Base-by-base conservation (phyloP, 1,140 invertebrate species). In the Oryctes rhinoceros region DNA sequence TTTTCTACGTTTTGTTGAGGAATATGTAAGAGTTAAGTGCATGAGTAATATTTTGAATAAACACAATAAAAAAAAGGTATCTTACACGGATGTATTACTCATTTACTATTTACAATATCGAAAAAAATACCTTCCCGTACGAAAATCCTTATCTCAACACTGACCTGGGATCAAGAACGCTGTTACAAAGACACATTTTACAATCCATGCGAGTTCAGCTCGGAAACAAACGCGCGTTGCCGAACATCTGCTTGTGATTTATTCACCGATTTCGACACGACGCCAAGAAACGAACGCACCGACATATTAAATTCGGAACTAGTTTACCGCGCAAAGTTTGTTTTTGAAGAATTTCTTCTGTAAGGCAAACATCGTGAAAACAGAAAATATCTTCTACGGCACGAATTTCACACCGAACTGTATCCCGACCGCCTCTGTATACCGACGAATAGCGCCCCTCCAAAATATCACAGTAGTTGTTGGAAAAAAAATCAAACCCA, bases 131-230 rank as follows among this genome's bases (percentile, higher is more conserved):
- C 24, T 71, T 24, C 20, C 9, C 1, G 7, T 30, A 71, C 35
- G 20, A 35, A 71, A 71, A 71, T 71, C 15, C 15, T 59, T 59
- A 59, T 59, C 53, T 59, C n/a, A 59, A n/a, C 53, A 71, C 65
- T 71, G 35, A 71, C 65, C 65, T 71, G 65, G 65, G 35, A 71
- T 71, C 65, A 37, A 35, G 24, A 71, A 71, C 35, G 35, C 65
- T 71, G 24, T 71, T 35, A 37, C 65, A 71, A 71, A 71, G 65
- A 24, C 65, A 71, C 65, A 71, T 71, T 71, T 37, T 71, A 71
- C 65, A 71, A 71, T 71, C 24, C 24, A 35, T 71, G 20, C 65
- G 65, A 35, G 65, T 71, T 37, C 35, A 71, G 35, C 35, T 37
- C 20, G 35, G 35, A 71, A 71, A 71, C 65, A 71, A 71, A 71